These are phyloP conservation scores for Oxygymnocypris stewartii DNA, from an alignment of 2,113 vertebrate genomes.

Conservation along the genomic window DNA sequence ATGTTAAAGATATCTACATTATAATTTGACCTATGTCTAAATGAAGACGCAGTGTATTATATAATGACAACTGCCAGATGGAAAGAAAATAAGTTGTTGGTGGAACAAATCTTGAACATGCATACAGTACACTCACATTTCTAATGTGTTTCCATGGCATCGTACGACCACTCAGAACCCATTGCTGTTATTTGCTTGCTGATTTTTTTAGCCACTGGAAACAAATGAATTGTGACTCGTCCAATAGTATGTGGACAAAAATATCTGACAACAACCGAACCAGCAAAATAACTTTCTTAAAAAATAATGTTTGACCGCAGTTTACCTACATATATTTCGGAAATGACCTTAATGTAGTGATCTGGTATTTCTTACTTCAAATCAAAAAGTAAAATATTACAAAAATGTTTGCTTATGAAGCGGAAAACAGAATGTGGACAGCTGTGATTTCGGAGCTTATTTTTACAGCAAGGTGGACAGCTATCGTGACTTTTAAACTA, in stretches of 20 bases:
- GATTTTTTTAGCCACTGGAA: slow-evolving; percentile 22
- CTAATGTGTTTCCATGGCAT: slow-evolving; percentile 33
- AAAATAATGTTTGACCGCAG: neutral
- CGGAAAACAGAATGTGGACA: neutral
- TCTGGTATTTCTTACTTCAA: neutral
- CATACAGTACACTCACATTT: slow-evolving; percentile 4
- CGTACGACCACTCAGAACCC: neutral
- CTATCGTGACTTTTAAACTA: neutral
- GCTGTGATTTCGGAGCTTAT: neutral
- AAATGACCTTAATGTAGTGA: neutral
- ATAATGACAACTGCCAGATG: neutral
- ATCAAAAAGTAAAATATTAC: neutral
- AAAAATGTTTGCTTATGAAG: neutral
- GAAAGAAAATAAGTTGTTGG: slow-evolving; percentile 21
- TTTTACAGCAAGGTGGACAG: neutral
- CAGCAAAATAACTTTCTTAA: neutral
- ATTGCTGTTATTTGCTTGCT: neutral
- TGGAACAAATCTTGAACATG: slow-evolving; percentile 11
- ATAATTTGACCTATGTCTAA: slow-evolving; percentile 19
- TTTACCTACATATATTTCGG: slow-evolving; percentile 11
- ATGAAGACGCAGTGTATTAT: neutral
- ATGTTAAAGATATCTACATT: slow-evolving; percentile 21
- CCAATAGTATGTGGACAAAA: neutral
- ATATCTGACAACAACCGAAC: slow-evolving; percentile 2
- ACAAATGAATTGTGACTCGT: slow-evolving; percentile 2